Conservation (phyloP, 2,888 invertebrate genomes). For the Serrognathus titanus region DNA sequence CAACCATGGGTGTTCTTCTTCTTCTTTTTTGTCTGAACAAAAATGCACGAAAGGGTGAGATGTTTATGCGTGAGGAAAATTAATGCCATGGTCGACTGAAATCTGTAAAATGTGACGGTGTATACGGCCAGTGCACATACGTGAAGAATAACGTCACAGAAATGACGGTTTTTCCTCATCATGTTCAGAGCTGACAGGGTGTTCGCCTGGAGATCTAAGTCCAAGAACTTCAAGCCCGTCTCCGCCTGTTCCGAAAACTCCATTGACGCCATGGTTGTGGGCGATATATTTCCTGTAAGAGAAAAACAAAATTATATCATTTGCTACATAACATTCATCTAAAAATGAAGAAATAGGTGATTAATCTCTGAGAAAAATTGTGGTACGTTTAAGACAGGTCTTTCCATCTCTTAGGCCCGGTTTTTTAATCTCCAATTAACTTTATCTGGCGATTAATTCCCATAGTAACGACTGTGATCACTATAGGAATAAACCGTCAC, state of each 20-base stretch:
- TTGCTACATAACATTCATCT: too few relatives aligned
- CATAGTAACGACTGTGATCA: too few relatives aligned
- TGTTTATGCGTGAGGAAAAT: background rate
- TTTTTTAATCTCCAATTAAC: too few relatives aligned
- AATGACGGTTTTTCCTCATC: conserved; percentile 78
- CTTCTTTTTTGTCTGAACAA: conserved; percentile 4
- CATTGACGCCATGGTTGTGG: conserved; percentile 11
- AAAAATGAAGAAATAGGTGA: too few relatives aligned
- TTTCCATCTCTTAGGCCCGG: too few relatives aligned
- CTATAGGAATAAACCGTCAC: too few relatives aligned
- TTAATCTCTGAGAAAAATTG: too few relatives aligned
- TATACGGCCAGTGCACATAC: conserved; percentile 56
- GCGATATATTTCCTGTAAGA: conserved; percentile 36
- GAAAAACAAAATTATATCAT: conserved; percentile 15
- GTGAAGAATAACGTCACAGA: conserved; percentile 81
- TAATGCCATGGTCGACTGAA: conserved; percentile 31
- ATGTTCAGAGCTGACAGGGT: conserved; percentile 69
- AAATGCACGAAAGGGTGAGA: background rate
- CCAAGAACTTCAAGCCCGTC: conserved; percentile 51
- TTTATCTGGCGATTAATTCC: too few relatives aligned
- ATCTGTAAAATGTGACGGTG: conserved; percentile 32
- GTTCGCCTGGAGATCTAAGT: conserved; percentile 57
- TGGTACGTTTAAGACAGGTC: too few relatives aligned
- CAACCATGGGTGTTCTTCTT: conserved; percentile 18
- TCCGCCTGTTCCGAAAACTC: conserved; percentile 32